These are phyloP conservation scores for Drosophila kikkawai DNA, from an alignment of 1,140 invertebrate genomes.

Conservation along the genomic window DNA sequence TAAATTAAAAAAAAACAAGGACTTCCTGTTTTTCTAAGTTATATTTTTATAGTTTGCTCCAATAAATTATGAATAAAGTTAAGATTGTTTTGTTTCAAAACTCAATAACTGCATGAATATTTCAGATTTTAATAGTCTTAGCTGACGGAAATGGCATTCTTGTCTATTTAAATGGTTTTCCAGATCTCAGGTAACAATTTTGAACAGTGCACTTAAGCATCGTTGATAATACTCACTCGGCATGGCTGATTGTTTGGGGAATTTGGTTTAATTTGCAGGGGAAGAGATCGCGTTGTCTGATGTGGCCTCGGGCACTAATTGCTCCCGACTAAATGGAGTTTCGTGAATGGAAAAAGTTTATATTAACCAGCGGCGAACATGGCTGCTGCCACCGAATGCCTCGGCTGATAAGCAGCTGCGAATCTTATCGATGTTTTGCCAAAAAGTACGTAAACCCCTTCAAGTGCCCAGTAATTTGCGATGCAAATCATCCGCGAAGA, in stretches of 20 bases:
- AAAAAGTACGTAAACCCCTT: conserved; percentile 31
- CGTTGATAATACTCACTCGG: conserved; percentile 25
- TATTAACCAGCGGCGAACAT: conserved; percentile 26
- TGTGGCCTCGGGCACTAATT: conserved; percentile 31
- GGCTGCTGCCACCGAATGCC: background rate
- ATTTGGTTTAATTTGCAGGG: conserved; percentile 35
- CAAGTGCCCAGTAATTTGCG: conserved; percentile 23
- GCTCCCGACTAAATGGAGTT: conserved; percentile 50
- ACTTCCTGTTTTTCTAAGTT: background rate
- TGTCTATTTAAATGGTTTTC: background rate
- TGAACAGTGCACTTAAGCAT: background rate
- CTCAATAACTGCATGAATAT: background rate
- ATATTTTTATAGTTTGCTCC: background rate
- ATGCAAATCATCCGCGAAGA: conserved; percentile 14
- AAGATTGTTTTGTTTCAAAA: background rate
- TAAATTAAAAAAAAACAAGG: background rate
- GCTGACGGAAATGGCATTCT: background rate
- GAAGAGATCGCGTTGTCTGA: conserved; percentile 22
- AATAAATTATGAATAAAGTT: background rate
- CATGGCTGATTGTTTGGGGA: conserved; percentile 38
- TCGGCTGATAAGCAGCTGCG: conserved; percentile 16
- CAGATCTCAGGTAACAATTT: background rate
- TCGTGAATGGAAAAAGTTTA: conserved; percentile 33
- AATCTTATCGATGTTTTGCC: conserved; percentile 47
- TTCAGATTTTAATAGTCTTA: background rate